These are phyloP conservation scores for Spisula subtruncata DNA, from an alignment of 2,888 invertebrate species.

Conservation along the genomic window DNA sequence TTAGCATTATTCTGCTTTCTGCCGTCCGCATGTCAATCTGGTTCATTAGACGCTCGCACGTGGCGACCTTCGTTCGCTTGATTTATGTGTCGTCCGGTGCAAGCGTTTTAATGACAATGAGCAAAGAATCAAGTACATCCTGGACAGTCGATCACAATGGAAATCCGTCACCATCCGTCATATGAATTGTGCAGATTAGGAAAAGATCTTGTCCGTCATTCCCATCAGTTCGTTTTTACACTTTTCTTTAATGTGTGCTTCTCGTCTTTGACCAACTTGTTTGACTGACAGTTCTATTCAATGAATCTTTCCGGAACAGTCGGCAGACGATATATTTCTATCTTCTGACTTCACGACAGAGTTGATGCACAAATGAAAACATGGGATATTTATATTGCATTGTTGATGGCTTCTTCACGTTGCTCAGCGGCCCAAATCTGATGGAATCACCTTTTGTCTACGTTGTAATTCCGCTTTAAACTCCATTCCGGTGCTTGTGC, in stretches of 20 bases:
- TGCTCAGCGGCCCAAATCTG: background rate
- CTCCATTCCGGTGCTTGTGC: background rate
- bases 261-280: background rate
- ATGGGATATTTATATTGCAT: background rate
- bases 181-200: background rate
- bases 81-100: conserved; percentile 29
- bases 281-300: background rate
- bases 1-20: conserved; percentile 30
- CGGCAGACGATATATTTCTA: background rate
- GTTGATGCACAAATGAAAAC: background rate
- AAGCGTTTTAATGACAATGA: conserved; percentile 27
- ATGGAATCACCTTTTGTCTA: background rate
- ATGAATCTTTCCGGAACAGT: background rate
- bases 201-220: background rate
- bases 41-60: conserved; percentile 47
- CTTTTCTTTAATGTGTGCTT: background rate
- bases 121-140: conserved; percentile 8
- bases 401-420: background rate
- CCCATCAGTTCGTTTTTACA: background rate
- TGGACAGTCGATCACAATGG: conserved; percentile 24
- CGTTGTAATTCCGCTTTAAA: background rate
- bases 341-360: background rate
- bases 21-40: conserved; percentile 52
- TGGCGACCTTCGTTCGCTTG: conserved; percentile 32
- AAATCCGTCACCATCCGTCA: background rate